Evolutionary conservation across 2,113 vertebrate genomes (phyloP).

Genomic region (Chinchilla lanigera): DNA sequence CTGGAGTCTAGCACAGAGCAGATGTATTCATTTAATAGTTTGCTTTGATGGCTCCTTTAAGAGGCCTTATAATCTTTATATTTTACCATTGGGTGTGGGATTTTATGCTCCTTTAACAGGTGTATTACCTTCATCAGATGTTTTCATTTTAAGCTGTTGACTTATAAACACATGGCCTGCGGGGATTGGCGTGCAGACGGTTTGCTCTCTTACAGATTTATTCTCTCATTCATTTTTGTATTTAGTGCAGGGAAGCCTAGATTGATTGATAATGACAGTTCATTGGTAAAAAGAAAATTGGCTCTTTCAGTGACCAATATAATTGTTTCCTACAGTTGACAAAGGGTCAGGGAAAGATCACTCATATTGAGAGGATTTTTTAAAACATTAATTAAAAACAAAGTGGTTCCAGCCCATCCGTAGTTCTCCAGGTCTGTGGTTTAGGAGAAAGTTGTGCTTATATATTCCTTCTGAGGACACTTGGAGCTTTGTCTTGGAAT

Average conservation of each 20-base stretch:
- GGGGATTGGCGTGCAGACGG: slow-evolving; percentile 85
- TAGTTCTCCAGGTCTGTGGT: slow-evolving; percentile 69
- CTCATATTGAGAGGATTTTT: slow-evolving; percentile 1
- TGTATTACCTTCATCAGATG: slow-evolving; percentile 88
- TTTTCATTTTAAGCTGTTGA: slow-evolving; percentile 90
- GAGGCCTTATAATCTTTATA: slow-evolving; percentile 89
- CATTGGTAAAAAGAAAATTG: slow-evolving; percentile 66
- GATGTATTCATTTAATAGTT: slow-evolving; percentile 88
- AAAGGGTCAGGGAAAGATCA: slow-evolving; percentile 70
- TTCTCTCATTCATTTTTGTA: slow-evolving; percentile 83
- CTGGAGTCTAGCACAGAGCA: slow-evolving; percentile 80
- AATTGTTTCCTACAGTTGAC: slow-evolving; percentile 76
- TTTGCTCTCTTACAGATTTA: slow-evolving; percentile 86
- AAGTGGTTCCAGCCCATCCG: slow-evolving; percentile 61
- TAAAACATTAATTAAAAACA: slow-evolving; percentile 76
- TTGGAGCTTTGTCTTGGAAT: slow-evolving; percentile 69
- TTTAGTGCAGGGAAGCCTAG: slow-evolving; percentile 80
- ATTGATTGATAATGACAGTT: slow-evolving; percentile 81
- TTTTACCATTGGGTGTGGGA: slow-evolving; percentile 86
- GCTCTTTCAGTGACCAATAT: slow-evolving; percentile 74
- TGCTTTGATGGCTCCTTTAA: slow-evolving; percentile 88
- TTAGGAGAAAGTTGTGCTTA: slow-evolving; percentile 70
- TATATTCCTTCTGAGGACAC: slow-evolving; percentile 57
- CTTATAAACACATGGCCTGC: slow-evolving; percentile 88
- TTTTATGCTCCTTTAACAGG: slow-evolving; percentile 88